Evolutionary conservation across 2,888 invertebrate species (phyloP).

Genomic region (Fragum sueziense): DNA sequence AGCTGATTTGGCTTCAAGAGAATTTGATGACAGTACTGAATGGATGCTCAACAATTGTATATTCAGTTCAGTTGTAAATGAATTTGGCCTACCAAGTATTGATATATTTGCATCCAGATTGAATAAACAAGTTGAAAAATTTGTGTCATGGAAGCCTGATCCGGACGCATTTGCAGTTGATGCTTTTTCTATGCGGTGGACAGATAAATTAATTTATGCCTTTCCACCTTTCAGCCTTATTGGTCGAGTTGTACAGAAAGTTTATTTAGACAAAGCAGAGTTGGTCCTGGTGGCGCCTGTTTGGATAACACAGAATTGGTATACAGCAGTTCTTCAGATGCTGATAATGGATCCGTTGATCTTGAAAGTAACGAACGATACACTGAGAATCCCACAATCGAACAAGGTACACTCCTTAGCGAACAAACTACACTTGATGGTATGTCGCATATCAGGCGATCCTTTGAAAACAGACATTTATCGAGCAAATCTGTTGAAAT

Average conservation of each 20-base stretch:
- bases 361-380: too few relatives aligned
- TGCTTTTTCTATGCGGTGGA: conserved; percentile 35
- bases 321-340: too few relatives aligned
- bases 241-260: conserved; percentile 29
- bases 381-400: too few relatives aligned
- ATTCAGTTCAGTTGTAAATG: conserved; percentile 18
- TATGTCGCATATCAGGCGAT: conserved; percentile 56
- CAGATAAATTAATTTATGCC: conserved; percentile 22
- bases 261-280: conserved; percentile 31
- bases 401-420: too few relatives aligned
- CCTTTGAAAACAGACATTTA: conserved; percentile 33
- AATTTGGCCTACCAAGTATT: conserved; percentile 5
- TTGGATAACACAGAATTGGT: too few relatives aligned
- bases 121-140: conserved; percentile 23
- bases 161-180: conserved; percentile 29
- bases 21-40: too few relatives aligned
- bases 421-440: too few relatives aligned
- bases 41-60: conserved; percentile 17
- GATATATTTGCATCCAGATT: conserved; percentile 44
- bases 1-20: too few relatives aligned
- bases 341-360: too few relatives aligned
- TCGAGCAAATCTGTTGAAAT: conserved; percentile 39
- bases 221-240: conserved; percentile 48
- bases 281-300: conserved; percentile 36
- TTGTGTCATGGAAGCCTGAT: conserved; percentile 22